phyloP scores from a whole-genome alignment of 2,888 invertebrate species.

The Schizotus pectinicornis region DNA sequence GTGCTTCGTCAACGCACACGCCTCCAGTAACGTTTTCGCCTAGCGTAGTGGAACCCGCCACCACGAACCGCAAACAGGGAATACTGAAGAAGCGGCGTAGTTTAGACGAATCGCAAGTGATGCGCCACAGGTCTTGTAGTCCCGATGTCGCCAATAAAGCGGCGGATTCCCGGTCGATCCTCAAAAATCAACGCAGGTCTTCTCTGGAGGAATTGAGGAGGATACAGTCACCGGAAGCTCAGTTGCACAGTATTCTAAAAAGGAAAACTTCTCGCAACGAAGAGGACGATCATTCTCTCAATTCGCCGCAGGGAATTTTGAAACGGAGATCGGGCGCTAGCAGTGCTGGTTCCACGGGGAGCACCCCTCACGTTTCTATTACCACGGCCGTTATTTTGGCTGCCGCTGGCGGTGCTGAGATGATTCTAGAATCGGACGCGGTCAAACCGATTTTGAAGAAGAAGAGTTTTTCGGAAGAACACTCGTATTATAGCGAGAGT shows the following conservation, averaged over 20 bases:
- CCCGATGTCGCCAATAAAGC: constrained; percentile 71
- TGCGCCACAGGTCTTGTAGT: constrained; percentile 71
- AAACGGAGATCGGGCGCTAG: constrained; percentile 79
- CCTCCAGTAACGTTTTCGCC: constrained; percentile 84
- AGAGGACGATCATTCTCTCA: constrained; percentile 66
- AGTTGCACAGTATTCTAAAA: constrained; percentile 72
- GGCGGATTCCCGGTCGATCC: constrained; percentile 68
- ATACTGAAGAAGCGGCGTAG: constrained; percentile 85
- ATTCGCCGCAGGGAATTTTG: constrained; percentile 77
- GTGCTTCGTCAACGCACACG: constrained; percentile 56
- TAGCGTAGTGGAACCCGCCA: constrained; percentile 71
- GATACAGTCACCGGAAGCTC: constrained; percentile 69
- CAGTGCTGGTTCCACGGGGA: constrained; percentile 62
- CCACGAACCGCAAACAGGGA: constrained; percentile 71
- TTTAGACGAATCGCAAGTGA: constrained; percentile 78
- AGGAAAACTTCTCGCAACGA: constrained; percentile 71
- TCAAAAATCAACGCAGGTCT: constrained; percentile 72
- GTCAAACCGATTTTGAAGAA: constrained; percentile 84
- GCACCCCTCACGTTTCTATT: constrained; percentile 72
- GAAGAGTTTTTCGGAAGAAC: constrained; percentile 77
- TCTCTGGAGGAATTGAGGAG: constrained; percentile 74
- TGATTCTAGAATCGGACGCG: constrained; percentile 52
- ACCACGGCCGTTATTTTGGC: constrained; percentile 71
- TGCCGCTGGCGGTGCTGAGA: constrained; percentile 65
- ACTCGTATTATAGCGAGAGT: constrained; percentile 60